Base-by-base conservation (phyloP, 2,113 vertebrate genomes). In the Camelus bactrianus region DNA sequence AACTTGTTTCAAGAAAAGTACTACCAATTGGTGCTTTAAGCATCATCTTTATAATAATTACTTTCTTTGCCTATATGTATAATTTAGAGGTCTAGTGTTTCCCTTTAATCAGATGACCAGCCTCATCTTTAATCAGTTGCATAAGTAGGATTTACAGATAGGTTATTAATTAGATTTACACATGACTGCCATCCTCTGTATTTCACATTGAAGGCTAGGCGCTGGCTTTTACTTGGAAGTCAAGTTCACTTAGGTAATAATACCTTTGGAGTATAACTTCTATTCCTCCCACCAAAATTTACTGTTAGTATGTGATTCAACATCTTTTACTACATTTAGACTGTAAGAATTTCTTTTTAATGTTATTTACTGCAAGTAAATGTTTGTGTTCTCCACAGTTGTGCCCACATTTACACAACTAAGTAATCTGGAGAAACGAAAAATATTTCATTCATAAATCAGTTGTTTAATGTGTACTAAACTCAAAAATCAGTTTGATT, bases 201-300 rank as follows among this genome's bases (percentile, higher is more conserved):
- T 97, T 97, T 98, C 89, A 86, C 70, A 48, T 89, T 94, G 83
- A 92, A 89, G 46, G 26, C 75, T 94, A 48, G 42, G n/a, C 77
- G 13, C 86, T 88, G 48, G 48, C 70, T 92, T 93, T 97, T 90
- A 64, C 50, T 81, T 80, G 6, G 88, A 96, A 97, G 96, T 94
- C 95, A 97, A 93, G 69, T 96, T 94, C 82, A 92, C 79, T 42
- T 84, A 81, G 86, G 93, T 94, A 96, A 97, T 95, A 93, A 95
- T 95, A 94, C 72, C 70, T 94, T 95, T 92, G 32, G 60, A 54
- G 24, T 28, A 35, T 28, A 86, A 60, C 38, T 54, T 89, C 75
- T 76, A 42, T 56, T 87, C 54, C 72, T 96, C 46, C 70, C 13
- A 81, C 32, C 58, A 86, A 69, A 48, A 70, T 84, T 85, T 85